Conservation (phyloP, 1,140 invertebrate genomes). For the Drosophila parvula region DNA sequence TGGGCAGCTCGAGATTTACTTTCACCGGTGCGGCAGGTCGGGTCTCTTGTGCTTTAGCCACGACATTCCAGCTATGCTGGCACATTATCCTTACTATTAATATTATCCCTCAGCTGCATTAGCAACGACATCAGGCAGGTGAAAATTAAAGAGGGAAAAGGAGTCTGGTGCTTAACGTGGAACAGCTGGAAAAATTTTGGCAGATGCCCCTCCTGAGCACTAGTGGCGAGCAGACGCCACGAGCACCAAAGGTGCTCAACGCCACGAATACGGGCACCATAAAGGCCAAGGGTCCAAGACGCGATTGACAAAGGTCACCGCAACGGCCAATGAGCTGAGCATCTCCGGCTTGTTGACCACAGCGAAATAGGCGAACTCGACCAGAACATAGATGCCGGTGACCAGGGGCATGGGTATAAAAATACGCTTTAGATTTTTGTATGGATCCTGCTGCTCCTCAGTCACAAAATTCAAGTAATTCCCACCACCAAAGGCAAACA, state of each 20-base stretch:
- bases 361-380: slow-evolving; percentile 95
- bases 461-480: slow-evolving; percentile 97
- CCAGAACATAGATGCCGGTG: slow-evolving; percentile 93
- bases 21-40: slow-evolving; percentile 90
- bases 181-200: slow-evolving; percentile 91
- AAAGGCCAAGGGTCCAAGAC: slow-evolving; percentile 91
- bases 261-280: slow-evolving; percentile 95
- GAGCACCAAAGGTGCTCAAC: slow-evolving; percentile 91
- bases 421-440: slow-evolving; percentile 94
- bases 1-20: slow-evolving; percentile 92
- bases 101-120: slow-evolving; percentile 89
- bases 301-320: slow-evolving; percentile 92
- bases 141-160: slow-evolving; percentile 92
- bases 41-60: slow-evolving; percentile 90
- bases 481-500: slow-evolving; percentile 99
- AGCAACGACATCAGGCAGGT: slow-evolving; percentile 89
- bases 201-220: slow-evolving; percentile 93
- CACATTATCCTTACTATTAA: no score
- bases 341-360: slow-evolving; percentile 92
- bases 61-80: slow-evolving; percentile 91
- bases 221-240: slow-evolving; percentile 90
- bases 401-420: slow-evolving; percentile 94
- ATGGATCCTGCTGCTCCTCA: slow-evolving; percentile 96
- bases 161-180: slow-evolving; percentile 90
- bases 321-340: slow-evolving; percentile 91